These are phyloP conservation scores for Ophiothrix spiculata DNA, from an alignment of 35 echinoderm and acorn worm species.

Conservation along the genomic window DNA sequence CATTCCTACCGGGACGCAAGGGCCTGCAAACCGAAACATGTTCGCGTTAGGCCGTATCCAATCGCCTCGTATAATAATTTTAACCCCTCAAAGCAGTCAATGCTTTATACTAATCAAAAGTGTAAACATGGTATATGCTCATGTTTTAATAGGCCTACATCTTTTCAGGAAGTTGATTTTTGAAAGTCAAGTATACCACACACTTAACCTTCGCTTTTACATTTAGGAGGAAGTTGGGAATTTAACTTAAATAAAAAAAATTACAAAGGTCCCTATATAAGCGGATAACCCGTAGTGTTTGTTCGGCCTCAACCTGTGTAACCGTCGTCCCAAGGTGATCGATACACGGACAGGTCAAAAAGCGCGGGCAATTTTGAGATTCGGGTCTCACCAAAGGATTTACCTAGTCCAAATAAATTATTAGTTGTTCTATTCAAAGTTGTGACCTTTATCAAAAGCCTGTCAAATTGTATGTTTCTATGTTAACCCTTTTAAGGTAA, in stretches of 20 bases:
- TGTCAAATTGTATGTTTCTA: too few species aligned
- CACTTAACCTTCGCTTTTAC: neutral
- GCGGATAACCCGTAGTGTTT: neutral
- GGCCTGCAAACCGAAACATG: too few species aligned
- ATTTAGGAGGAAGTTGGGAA: too few species aligned
- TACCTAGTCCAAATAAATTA: too few species aligned
- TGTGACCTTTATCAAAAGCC: too few species aligned
- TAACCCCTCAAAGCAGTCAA: neutral
- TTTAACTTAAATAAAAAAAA: too few species aligned
- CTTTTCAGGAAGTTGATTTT: neutral
- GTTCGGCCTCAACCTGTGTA: neutral
- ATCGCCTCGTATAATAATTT: too few species aligned
- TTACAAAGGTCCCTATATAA: neutral
- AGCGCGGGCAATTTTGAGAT: neutral
- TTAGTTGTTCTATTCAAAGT: too few species aligned
- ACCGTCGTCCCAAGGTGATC: neutral
- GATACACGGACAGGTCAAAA: neutral
- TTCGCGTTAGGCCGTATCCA: too few species aligned
- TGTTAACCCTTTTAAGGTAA: too few species aligned
- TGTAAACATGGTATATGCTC: neutral
- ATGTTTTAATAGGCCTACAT: neutral
- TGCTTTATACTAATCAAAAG: neutral
- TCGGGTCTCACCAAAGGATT: too few species aligned
- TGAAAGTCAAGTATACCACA: neutral
- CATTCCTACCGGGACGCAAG: too few species aligned